A percentile compares a stretch with the other conserved stretches of the same genome.
Conservation (phyloP, 1,140 invertebrate genomes). For the Drosophila chauvacae region DNA sequence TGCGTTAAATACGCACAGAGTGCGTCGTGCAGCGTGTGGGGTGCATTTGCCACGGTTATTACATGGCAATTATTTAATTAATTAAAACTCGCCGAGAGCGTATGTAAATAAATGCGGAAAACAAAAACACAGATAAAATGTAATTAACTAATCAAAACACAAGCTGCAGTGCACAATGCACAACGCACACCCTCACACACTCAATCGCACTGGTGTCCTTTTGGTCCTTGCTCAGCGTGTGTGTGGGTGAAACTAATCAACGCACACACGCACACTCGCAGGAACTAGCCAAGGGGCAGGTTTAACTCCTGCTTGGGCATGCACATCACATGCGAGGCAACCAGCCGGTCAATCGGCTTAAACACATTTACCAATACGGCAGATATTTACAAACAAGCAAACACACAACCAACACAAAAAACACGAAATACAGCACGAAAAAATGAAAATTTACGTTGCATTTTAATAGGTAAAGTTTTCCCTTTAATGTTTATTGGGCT, state of each 20-base stretch:
- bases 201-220: constrained; percentile 11
- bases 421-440: constrained; percentile 25
- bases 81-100: constrained; percentile 67
- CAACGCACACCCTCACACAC: neutral
- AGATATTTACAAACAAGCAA: constrained; percentile 18
- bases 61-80: constrained; percentile 76
- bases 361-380: constrained; percentile 62
- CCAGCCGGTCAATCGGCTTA: constrained; percentile 57
- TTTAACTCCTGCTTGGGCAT: constrained; percentile 47
- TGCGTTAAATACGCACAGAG: constrained; percentile 18
- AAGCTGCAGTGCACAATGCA: constrained; percentile 30
- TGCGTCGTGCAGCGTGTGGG: neutral
- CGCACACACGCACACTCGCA: constrained; percentile 36
- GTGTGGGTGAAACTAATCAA: constrained; percentile 65
- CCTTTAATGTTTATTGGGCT: constrained; percentile 81
- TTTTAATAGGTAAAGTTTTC: constrained; percentile 80
- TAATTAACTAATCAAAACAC: constrained; percentile 82
- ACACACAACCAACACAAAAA: constrained; percentile 28
- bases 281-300: constrained; percentile 13
- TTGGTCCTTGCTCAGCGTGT: constrained; percentile 1
- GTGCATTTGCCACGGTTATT: constrained; percentile 34
- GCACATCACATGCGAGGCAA: constrained; percentile 38
- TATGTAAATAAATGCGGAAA: constrained; percentile 66
- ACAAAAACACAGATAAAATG: constrained; percentile 72
- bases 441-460: constrained; percentile 80